phyloP scores from a whole-genome alignment of 2,888 invertebrate species.

The Ptycholaimellus sp. region DNA sequence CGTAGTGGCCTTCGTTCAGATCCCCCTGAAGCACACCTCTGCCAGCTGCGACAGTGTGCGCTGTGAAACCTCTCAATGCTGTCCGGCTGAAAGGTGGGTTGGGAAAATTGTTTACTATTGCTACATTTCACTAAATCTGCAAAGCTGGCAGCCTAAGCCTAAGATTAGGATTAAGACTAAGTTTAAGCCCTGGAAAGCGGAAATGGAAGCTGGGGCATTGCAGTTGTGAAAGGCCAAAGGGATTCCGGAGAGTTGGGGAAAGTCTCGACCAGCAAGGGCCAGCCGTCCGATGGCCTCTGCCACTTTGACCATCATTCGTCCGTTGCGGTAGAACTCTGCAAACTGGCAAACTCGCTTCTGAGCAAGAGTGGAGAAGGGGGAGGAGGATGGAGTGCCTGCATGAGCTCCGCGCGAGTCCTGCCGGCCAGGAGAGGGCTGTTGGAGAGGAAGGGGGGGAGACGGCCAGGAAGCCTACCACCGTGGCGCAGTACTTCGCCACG shows the following conservation, averaged over 20 bases:
- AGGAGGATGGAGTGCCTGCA: conserved; percentile 37
- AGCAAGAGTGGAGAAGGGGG: no score
- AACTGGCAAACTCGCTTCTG: no score
- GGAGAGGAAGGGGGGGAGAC: conserved; percentile 67
- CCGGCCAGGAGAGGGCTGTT: conserved; percentile 46
- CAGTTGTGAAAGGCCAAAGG: no score
- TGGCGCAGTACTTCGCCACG: conserved; percentile 80
- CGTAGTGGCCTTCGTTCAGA: conserved; percentile 38
- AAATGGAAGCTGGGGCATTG: no score
- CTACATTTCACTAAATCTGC: no score
- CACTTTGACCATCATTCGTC: conserved; percentile 77
- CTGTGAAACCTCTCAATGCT: conserved; percentile 75
- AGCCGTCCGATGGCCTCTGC: conserved; percentile 88
- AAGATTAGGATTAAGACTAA: no score
- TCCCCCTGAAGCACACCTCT: conserved; percentile 53
- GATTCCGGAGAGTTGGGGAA: no score
- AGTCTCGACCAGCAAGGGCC: conserved; percentile 52
- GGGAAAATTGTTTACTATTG: background rate
- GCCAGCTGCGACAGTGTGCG: conserved; percentile 68
- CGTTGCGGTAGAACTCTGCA: conserved; percentile 78
- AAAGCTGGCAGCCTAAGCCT: no score
- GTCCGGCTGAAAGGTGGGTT: no score
- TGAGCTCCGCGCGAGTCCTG: conserved; percentile 49
- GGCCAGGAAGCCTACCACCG: conserved; percentile 80
- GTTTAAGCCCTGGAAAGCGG: no score